phyloP scores from a whole-genome alignment of 2,797 vertebrate species.

The Enteromius paludinosus region DNA sequence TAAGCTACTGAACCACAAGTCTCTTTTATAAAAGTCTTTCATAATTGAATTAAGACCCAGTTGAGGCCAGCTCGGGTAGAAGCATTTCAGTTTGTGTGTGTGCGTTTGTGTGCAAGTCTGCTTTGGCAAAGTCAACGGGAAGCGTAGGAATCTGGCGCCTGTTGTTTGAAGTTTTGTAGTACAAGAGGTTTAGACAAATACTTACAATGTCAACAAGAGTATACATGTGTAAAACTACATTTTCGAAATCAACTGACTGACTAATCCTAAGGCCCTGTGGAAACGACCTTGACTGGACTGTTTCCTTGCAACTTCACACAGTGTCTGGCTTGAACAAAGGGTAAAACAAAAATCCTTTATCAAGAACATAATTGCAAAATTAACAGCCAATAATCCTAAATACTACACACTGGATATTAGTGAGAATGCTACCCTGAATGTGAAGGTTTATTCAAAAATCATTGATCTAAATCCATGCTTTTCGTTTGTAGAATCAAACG shows the following conservation, averaged over 20 bases:
- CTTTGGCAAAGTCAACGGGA: slow-evolving; percentile 14
- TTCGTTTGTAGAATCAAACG: background rate
- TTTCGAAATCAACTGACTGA: background rate
- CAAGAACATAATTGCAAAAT: background rate
- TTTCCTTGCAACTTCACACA: background rate
- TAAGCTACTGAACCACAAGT: slow-evolving; percentile 18
- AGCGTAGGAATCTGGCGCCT: background rate
- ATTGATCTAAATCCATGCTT: background rate
- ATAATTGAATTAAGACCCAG: slow-evolving; percentile 28
- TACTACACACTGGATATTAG: background rate
- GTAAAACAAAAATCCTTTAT: background rate
- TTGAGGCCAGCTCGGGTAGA: background rate
- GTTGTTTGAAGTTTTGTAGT: too few species aligned
- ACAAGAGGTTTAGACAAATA: too few species aligned
- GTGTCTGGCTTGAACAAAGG: background rate
- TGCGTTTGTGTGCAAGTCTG: background rate
- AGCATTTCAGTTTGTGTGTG: background rate
- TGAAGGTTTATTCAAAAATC: background rate
- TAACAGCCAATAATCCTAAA: background rate
- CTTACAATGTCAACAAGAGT: slow-evolving; percentile 6
- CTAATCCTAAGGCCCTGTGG: background rate
- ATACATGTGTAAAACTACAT: background rate
- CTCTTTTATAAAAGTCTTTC: slow-evolving; percentile 35
- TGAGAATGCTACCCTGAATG: background rate
- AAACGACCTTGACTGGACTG: background rate